Percentiles rank a stretch among this genome's conserved stretches.
These are phyloP conservation scores for Hemithea aestivaria DNA, from an alignment of 2,888 invertebrate genomes.

Conservation along the genomic window DNA sequence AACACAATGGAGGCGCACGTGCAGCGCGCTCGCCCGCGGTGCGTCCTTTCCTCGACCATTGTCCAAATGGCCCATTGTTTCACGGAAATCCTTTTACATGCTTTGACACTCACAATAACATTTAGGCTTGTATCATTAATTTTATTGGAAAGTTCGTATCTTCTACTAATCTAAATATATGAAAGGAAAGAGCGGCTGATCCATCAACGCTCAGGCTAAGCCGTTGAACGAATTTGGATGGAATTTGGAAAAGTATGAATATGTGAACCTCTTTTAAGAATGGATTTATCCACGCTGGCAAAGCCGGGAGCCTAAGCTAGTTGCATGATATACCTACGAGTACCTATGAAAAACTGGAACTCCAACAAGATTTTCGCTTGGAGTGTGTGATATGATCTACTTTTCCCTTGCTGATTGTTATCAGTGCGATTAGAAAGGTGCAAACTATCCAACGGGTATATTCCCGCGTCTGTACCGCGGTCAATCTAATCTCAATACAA, in stretches of 20 bases:
- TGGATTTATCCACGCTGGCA: too few species aligned
- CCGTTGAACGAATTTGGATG: too few species aligned
- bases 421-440: conserved; percentile 15
- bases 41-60: conserved; percentile 47
- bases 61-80: conserved; percentile 67
- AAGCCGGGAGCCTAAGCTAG: too few species aligned
- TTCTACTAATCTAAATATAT: neutral
- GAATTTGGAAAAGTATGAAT: too few species aligned
- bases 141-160: conserved; percentile 10
- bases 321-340: too few species aligned
- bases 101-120: conserved; percentile 45
- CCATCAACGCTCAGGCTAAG: too few species aligned
- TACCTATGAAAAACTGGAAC: too few species aligned
- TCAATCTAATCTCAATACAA: conserved; percentile 25
- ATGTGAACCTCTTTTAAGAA: too few species aligned
- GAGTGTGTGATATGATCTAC: conserved; percentile 5
- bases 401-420: conserved; percentile 5
- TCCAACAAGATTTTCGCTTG: neutral
- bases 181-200: too few species aligned
- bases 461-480: conserved; percentile 8
- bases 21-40: conserved; percentile 46
- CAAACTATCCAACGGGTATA: conserved; percentile 11
- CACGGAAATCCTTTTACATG: conserved; percentile 64
- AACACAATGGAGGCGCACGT: conserved; percentile 70
- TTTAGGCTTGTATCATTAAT: conserved; percentile 12